Evolutionary conservation across 2,797 vertebrate species (phyloP), one percentile per base, ranked within the genome.

Genomic region (Dallia pectoralis): DNA sequence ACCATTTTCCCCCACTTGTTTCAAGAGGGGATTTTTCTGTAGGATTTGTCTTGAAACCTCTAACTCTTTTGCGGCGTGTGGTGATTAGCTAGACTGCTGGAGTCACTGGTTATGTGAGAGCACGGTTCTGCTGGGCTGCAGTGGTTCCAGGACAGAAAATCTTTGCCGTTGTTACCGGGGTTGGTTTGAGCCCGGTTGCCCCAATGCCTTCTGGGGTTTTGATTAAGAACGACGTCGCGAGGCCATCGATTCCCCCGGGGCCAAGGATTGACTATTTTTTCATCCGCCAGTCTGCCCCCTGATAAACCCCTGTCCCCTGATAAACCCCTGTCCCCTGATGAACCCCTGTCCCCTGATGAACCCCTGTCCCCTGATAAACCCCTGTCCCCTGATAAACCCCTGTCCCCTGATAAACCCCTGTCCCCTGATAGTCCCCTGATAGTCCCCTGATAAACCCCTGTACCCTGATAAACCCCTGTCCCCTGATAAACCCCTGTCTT

Each of bases 141-240:
- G 29, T 22, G 22, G 68, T 16, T 53, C 12, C 11, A 25, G 56
- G 75, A 82, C 77, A 74, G 77, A 67, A 74, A 74, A 77, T 79
- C 77, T 77, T 70, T 73, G 29, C n/a, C 16, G 18, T 51, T 53
- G 47, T 44, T 66, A 19, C 72, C 27, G 69, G 74, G 73, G 69
- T 76, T 7, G 33, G 33, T 36, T 36, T 44, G 64, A 70, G 67
- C 69, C 66, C 6, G 19, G 32, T 77, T 81, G 63, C 32, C 51
- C 70, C 30, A 16, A 49, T 40, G 76, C 65, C 51, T 36, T 36
- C 7, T 3, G 70, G 32, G 59, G 74, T 48, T 81, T 77, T 81
- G 79, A 84, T 86, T 85, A 82, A 80, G 77, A 86, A 81, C 76
- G 79, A 74, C 81, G 83, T 81, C 79, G 71, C 78, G 49, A 70